A percentile compares a stretch with the other conserved stretches of the same genome.
Evolutionary conservation across 2,888 invertebrate species (phyloP).

Genomic region (Diplolepis rosae): DNA sequence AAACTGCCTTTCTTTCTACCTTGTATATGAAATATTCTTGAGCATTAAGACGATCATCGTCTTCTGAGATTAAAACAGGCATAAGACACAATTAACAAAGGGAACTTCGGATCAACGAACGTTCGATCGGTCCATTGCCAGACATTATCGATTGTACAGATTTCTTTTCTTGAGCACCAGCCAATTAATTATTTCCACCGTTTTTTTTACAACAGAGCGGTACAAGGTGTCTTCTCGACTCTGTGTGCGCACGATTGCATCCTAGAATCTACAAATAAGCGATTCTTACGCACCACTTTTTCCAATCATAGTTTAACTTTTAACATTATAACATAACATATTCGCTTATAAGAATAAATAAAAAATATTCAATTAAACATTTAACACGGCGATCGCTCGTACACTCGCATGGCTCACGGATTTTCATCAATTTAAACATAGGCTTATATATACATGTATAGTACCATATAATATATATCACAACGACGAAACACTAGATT

Average conservation of each 20-base stretch:
- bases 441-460: slow-evolving; percentile 44
- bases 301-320: background rate
- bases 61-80: slow-evolving; percentile 2
- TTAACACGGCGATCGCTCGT: slow-evolving; percentile 45
- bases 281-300: background rate
- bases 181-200: slow-evolving; percentile 17
- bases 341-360: slow-evolving; percentile 37
- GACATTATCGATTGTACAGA: slow-evolving; percentile 15
- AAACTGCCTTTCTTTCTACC: slow-evolving; percentile 2
- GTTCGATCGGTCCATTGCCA: slow-evolving; percentile 12
- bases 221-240: background rate
- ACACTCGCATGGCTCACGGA: slow-evolving; percentile 38
- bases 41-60: slow-evolving; percentile 7
- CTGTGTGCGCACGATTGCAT: slow-evolving; percentile 7
- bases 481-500: slow-evolving; percentile 61
- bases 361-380: slow-evolving; percentile 41
- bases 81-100: slow-evolving; percentile 24
- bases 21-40: slow-evolving; percentile 25
- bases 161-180: slow-evolving; percentile 30
- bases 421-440: slow-evolving; percentile 44
- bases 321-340: slow-evolving; percentile 2
- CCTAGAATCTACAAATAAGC: background rate
- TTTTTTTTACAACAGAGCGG: slow-evolving; percentile 1
- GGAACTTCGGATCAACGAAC: slow-evolving; percentile 1
- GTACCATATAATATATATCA: slow-evolving; percentile 48